Base-by-base conservation (phyloP, 2,113 vertebrate genomes). In the Pedetes capensis region DNA sequence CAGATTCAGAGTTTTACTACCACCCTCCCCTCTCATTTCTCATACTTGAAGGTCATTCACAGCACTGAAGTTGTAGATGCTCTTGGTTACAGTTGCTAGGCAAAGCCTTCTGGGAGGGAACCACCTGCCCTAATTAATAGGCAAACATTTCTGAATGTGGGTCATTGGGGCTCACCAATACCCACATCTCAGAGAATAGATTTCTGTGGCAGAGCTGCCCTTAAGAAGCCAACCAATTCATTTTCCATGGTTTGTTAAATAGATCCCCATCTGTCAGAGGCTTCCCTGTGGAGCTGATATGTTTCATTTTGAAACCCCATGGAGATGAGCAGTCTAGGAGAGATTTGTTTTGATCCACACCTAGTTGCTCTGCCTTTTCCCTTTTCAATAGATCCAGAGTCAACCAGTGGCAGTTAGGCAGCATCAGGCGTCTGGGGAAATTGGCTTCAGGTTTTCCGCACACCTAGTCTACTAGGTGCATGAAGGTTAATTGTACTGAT, bases 41-140 rank as follows among this genome's bases (percentile, higher is more conserved):
- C 84, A 76, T 89, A 89, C 57, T 82, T 83, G 23, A 39, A 86
- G 44, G 87, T 18, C 18, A 11, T 82, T 86, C 63, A 14, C 14
- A 61, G 78, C 39, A 66, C 78, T 6, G 69, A 97, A 96, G 76
- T 87, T 74, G 66, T 59, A 37, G 63, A 83, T 93, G 84, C n/a
- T 94, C 96, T 95, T 81, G 51, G 93, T 95, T 97, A 95, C 57
- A 63, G 82, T 92, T 97, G 89, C 87, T 96, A 92, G 92, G 92
- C 25, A 96, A 95, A 98, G 79, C 34, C 92, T 80, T 80, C 39
- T 53, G 91, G 71, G 79, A 95, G 92, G 93, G 93, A 71, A 83
- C 61, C 51, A 71, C 95, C 81, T 96, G 59, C 72, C 85, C 96
- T 98, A 95, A 97, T 96, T 93, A 97, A 89, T 78, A 96, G 25